Evolutionary conservation across 2,888 invertebrate genomes (phyloP), one percentile per base, ranked within the genome.

Genomic region (Spisula subtruncata): DNA sequence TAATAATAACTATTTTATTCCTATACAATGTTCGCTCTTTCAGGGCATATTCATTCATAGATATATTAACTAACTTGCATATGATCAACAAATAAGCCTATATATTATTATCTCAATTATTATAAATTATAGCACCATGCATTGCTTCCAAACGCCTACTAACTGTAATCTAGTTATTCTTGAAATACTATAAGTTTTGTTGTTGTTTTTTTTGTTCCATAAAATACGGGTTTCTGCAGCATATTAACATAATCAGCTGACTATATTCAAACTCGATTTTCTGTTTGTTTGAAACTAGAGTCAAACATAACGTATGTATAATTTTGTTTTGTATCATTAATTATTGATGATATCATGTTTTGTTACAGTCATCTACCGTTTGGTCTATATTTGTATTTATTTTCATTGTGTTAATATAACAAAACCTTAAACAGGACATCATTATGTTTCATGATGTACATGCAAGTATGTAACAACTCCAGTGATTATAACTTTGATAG

Each of bases 191-290:
- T 66, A n/a, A 66, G 5, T 66, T 66, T 66, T 25, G 20, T 66
- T 25, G 25, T n/a, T 25, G 60, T n/a, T 66, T 66, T 66, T 66
- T 66, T n/a, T n/a, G 25, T 66, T 41, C 60, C n/a, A 25, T 66
- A 25, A 20, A 66, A 66, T 66, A 66, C 60, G 60, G 60, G 60
- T 66, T 66, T 66, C 60, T 66, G n/a, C 25, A 25, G 20, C 60
- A 66, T 66, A 66, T 66, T 66, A 66, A 66, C 25, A 51, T 51
- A 51, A 12, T 51, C 14, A 51, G 51, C 12, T 51, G 51, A 51
- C 5, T 10, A 16, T 51, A 12, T 51, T 51, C 16, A 51, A 51
- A 14, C 51, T n/a, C n/a, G n/a, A n/a, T n/a, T n/a, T n/a, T 41
- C 41, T 41, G 41, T 41, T 41, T 41, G 41, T 41, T 41, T 41